phyloP scores from a whole-genome alignment of 2,113 vertebrate species.

The Zeus faber region DNA sequence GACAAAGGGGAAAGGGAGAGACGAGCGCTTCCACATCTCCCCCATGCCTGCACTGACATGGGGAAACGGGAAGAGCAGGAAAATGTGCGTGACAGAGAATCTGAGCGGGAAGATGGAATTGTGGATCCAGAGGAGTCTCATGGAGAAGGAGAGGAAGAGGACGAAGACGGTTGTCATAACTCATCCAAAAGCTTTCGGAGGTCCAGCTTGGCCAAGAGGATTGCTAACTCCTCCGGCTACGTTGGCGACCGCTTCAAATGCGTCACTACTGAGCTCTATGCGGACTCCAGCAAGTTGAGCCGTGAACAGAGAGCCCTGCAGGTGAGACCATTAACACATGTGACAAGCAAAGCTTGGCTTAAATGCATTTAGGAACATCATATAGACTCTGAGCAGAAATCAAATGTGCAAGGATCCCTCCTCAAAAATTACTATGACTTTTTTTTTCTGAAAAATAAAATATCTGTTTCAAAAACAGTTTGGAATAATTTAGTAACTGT shows the following conservation, averaged over 20 bases:
- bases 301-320: constrained; percentile 96
- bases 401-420: too few relatives aligned
- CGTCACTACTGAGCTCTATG: constrained; percentile 95
- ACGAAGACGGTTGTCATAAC: constrained; percentile 59
- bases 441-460: too few relatives aligned
- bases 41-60: constrained; percentile 42
- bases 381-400: too few relatives aligned
- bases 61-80: constrained; percentile 39
- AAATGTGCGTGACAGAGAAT: constrained; percentile 23
- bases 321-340: constrained; percentile 78
- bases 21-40: constrained; percentile 6
- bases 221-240: constrained; percentile 95
- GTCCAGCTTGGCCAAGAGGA: constrained; percentile 88
- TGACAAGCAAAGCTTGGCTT: too few relatives aligned
- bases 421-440: too few relatives aligned
- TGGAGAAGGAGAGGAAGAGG: constrained; percentile 68
- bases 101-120: constrained; percentile 60
- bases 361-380: too few relatives aligned
- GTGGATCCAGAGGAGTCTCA: constrained; percentile 68
- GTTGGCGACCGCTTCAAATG: constrained; percentile 99
- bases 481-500: too few relatives aligned
- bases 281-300: constrained; percentile 97
- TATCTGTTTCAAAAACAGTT: too few relatives aligned
- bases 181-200: constrained; percentile 77
- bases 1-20: constrained; percentile 39